phyloP scores from a whole-genome alignment of 2,888 invertebrate species.

The Pinctada fucata region DNA sequence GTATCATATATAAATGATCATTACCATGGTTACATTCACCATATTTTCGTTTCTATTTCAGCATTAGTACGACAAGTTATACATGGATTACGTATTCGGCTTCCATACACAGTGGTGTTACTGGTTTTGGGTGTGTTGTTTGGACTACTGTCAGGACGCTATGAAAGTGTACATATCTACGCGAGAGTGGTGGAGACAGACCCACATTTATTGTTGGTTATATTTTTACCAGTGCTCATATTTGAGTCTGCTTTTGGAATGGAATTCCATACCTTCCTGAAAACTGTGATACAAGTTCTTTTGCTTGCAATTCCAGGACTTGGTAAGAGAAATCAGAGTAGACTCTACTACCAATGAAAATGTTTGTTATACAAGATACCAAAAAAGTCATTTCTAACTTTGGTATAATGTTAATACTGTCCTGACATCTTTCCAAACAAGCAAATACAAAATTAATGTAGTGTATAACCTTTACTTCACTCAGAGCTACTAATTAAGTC shows the following conservation, averaged over 20 bases:
- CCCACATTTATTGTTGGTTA: constrained; percentile 74
- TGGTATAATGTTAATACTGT: background rate
- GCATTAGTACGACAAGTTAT: constrained; percentile 61
- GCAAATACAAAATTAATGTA: no score
- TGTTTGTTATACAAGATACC: no score
- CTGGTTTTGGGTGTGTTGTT: constrained; percentile 74
- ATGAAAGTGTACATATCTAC: constrained; percentile 55
- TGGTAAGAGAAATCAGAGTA: constrained; percentile 57
- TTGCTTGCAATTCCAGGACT: constrained; percentile 74
- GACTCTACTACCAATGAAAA: no score
- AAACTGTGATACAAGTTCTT: constrained; percentile 72
- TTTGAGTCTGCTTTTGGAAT: constrained; percentile 78
- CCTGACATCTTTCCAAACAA: background rate
- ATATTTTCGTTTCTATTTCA: constrained; percentile 39
- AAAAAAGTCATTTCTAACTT: no score
- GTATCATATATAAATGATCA: no score
- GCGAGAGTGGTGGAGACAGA: constrained; percentile 66
- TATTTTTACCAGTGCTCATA: constrained; percentile 77
- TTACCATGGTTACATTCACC: no score
- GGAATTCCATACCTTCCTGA: constrained; percentile 76
- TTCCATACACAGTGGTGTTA: constrained; percentile 77
- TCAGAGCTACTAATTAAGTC: no score
- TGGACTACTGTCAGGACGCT: constrained; percentile 64
- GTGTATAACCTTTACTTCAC: no score
- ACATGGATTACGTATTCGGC: constrained; percentile 56